phyloP scores from a whole-genome alignment of 2,113 vertebrate genomes.

The Vombatus ursinus region DNA sequence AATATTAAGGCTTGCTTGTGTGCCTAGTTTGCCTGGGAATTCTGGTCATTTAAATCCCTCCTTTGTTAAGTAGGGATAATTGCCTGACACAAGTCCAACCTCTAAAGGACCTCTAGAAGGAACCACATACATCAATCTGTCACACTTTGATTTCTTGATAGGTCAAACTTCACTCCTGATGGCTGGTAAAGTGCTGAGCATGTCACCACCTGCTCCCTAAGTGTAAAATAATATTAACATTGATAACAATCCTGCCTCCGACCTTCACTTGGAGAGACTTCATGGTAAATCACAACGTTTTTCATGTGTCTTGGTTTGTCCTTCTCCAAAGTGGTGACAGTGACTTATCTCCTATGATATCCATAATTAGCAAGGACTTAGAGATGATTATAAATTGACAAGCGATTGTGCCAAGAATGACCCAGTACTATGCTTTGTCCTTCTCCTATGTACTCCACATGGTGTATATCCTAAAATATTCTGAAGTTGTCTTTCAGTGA shows the following conservation, averaged over 20 bases:
- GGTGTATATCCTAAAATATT: background rate
- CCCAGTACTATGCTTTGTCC: background rate
- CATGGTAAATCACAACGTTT: background rate
- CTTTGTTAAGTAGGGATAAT: constrained; percentile 52
- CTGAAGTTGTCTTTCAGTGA: background rate
- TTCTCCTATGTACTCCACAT: background rate
- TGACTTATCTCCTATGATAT: background rate
- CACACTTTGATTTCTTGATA: constrained; percentile 39
- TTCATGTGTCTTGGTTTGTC: constrained; percentile 13
- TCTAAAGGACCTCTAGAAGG: constrained; percentile 35
- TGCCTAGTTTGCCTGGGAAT: constrained; percentile 33
- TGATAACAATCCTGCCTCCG: constrained; percentile 19
- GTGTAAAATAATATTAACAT: constrained; percentile 58
- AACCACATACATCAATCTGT: constrained; percentile 26
- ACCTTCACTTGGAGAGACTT: constrained; percentile 6
- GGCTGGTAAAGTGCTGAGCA: constrained; percentile 25
- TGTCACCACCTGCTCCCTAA: constrained; percentile 19
- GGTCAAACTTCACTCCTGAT: constrained; percentile 29
- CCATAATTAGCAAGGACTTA: background rate
- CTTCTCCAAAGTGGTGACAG: background rate
- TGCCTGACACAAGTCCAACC: constrained; percentile 13
- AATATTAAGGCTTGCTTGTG: background rate
- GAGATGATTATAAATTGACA: background rate
- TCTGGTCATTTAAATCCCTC: constrained; percentile 28
- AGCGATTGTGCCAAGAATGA: constrained; percentile 3